Base-by-base conservation (phyloP, 2,888 invertebrate species). In the Drosophila phalerata region DNA sequence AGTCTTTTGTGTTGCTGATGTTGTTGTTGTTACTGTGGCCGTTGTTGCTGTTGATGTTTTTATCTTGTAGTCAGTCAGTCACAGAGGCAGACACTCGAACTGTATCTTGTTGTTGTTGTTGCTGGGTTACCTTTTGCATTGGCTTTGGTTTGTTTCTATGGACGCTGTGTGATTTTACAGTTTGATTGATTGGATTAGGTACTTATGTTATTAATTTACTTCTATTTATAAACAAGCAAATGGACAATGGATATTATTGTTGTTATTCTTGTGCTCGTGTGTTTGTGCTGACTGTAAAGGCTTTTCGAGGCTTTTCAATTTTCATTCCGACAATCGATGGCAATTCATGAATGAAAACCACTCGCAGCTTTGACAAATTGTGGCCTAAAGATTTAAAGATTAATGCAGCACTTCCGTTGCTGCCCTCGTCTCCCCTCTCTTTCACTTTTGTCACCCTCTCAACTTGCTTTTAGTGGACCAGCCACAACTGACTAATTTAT, bases 141-240 rank as follows among this genome's bases (percentile, higher is more conserved):
- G 78, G 84, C 75, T 79, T 83, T 81, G 75, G 77, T 83, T 69
- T 81, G 81, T 79, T 76, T 81, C 79, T 76, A 70, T 79, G 85
- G 65, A 56, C 68, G 87, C 81, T 83, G 69, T 83, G 73, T 84
- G 86, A 88, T 85, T 85, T 83, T 91, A 85, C 80, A 81, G 85
- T 88, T 90, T 91, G 91, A 91, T 91, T 91, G 91, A 91, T 91
- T 91, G 91, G 90, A 90, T 91, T 91, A 83, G 85, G 90, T 89
- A 90, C 89, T 91, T 91, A 89, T 89, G 88, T 91, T 90, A 90
- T 91, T 91, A 91, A 91, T 90, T 90, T 90, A 81, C 85, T 84
- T 86, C 88, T 86, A 86, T 85, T 85, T 85, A 81, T 88, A 86
- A 81, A 86, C 86, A 85, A 83, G 88, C 82, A 73, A 80, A 73